phyloP scores from a whole-genome alignment of 2,113 vertebrate species.

The Thomomys bottae region DNA sequence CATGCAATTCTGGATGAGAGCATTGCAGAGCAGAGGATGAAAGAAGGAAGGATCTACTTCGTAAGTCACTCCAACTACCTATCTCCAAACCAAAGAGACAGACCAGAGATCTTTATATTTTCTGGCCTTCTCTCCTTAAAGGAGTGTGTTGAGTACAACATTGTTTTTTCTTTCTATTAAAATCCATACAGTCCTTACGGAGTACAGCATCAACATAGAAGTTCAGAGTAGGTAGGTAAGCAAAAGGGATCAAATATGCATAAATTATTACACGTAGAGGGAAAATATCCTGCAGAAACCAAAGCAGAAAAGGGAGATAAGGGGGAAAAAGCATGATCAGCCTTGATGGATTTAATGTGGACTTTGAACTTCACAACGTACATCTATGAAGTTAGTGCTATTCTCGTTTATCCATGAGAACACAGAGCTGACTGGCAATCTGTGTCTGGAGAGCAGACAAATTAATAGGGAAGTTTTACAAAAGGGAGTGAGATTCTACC shows the following conservation, averaged over 20 bases:
- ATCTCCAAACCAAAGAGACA: background rate
- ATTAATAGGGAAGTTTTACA: background rate
- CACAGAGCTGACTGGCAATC: background rate
- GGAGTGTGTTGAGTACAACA: background rate
- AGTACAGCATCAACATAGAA: background rate
- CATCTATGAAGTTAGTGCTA: background rate
- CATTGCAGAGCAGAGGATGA: background rate
- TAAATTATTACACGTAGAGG: background rate
- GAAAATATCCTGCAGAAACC: background rate
- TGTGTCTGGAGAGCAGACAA: background rate
- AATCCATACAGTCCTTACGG: background rate
- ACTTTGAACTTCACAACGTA: background rate
- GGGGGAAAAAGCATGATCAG: background rate
- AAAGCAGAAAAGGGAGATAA: background rate
- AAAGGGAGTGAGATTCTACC: background rate
- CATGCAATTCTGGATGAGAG: background rate
- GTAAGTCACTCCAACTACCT: background rate
- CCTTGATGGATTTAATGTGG: background rate
- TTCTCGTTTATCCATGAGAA: background rate
- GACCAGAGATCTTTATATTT: background rate
- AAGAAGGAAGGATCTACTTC: background rate
- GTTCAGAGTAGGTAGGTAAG: background rate
- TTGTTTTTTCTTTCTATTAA: constrained; percentile 17
- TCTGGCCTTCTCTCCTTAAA: background rate
- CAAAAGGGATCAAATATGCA: background rate